Evolutionary conservation across 1,140 invertebrate genomes (phyloP).

Genomic region (Aphaenogaster floridana): DNA sequence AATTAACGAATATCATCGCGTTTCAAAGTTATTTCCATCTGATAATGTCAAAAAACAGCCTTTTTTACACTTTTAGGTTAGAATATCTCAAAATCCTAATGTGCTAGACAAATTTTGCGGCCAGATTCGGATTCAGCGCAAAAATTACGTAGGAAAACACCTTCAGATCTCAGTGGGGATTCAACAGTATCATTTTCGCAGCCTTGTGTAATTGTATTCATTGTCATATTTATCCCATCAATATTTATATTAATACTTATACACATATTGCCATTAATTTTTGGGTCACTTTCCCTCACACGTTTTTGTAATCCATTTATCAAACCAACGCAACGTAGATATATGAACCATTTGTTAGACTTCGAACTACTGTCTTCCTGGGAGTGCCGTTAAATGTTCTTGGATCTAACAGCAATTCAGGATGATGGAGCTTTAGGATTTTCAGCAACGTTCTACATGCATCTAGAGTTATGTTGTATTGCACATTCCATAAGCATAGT

Average conservation of each 20-base stretch:
- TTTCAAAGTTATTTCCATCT: no score
- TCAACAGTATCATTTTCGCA: no score
- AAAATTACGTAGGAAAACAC: no score
- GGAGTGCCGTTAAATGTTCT: background rate
- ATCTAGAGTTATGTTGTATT: background rate
- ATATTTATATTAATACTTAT: background rate
- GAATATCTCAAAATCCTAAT: no score
- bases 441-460: background rate
- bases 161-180: no score
- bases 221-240: background rate
- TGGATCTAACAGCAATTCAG: background rate
- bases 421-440: background rate
- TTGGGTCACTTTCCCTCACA: background rate
- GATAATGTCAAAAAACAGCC: no score
- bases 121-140: no score
- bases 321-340: background rate
- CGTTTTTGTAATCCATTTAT: background rate
- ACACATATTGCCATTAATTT: background rate
- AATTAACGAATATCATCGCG: no score
- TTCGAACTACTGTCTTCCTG: background rate
- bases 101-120: no score
- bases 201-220: background rate
- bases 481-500: background rate
- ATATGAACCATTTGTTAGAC: background rate
- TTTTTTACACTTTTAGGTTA: no score